phyloP scores from a whole-genome alignment of 1,140 invertebrate species.

The Hylaeus anthracinus region DNA sequence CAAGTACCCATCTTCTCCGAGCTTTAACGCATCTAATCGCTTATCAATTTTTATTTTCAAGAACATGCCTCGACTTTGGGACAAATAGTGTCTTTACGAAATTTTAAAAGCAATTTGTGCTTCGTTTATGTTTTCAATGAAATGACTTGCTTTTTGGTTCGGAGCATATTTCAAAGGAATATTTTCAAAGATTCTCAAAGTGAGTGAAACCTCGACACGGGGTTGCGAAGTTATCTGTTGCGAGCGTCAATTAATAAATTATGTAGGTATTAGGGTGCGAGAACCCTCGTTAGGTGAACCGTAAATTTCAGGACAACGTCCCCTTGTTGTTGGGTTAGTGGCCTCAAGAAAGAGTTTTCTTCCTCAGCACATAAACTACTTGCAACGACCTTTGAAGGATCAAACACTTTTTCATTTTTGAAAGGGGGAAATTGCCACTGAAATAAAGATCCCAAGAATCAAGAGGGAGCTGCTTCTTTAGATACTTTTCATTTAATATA shows the following conservation, averaged over 20 bases:
- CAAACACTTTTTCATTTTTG: not conserved
- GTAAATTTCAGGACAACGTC: conserved; percentile 36
- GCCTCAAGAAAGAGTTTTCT: not conserved
- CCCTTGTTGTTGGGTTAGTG: not conserved
- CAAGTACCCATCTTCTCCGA: too few species aligned
- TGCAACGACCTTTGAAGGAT: not conserved
- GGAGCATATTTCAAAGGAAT: too few species aligned
- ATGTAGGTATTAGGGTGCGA: conserved; percentile 30
- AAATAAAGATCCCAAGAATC: not conserved
- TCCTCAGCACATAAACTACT: not conserved
- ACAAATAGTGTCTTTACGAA: too few species aligned
- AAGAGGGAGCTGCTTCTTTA: not conserved
- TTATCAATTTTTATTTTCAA: too few species aligned
- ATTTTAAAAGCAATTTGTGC: too few species aligned
- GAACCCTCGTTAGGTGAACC: conserved; percentile 25
- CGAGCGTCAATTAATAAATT: conserved; percentile 41
- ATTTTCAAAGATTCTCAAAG: too few species aligned
- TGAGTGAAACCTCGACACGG: not conserved
- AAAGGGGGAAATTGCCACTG: not conserved
- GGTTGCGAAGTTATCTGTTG: conserved; percentile 28
- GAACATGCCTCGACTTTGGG: too few species aligned
- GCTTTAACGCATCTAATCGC: too few species aligned
- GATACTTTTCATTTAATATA: not conserved
- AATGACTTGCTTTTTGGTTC: too few species aligned
- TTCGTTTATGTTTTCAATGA: too few species aligned